A percentile compares a stretch with the other conserved stretches of the same genome.
phyloP scores from a whole-genome alignment of 2,888 invertebrate species.

The Teleogryllus oceanicus region DNA sequence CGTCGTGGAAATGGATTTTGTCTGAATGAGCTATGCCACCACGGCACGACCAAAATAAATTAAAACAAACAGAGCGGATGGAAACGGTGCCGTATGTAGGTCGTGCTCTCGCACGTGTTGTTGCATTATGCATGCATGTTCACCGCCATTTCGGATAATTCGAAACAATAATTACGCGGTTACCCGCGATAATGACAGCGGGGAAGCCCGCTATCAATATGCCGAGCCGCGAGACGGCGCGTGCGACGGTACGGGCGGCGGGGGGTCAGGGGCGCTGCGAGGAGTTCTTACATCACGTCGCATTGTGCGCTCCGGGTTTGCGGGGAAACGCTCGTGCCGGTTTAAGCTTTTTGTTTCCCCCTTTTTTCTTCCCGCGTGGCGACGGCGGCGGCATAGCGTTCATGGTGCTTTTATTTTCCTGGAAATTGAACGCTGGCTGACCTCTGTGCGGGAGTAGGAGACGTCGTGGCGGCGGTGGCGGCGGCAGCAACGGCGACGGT shows the following conservation, averaged over 20 bases:
- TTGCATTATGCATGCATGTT: constrained; percentile 18
- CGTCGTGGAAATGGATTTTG: background rate
- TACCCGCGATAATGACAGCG: background rate
- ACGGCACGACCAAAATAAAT: background rate
- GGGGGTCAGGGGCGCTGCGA: background rate
- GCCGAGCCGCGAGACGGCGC: background rate
- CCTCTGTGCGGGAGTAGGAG: too few relatives aligned
- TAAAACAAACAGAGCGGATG: background rate
- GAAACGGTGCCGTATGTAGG: background rate
- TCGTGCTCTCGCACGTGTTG: constrained; percentile 3
- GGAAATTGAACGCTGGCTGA: too few relatives aligned
- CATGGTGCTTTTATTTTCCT: too few relatives aligned
- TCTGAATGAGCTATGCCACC: background rate
- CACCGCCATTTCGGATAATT: constrained; percentile 18
- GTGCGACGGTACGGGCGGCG: background rate
- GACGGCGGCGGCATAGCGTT: too few relatives aligned
- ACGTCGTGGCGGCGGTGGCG: too few relatives aligned
- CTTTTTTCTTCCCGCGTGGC: too few relatives aligned
- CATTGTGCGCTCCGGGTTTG: too few relatives aligned
- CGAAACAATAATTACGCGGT: constrained; percentile 1
- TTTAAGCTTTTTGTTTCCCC: too few relatives aligned
- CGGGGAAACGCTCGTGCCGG: too few relatives aligned
- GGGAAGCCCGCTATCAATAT: background rate
- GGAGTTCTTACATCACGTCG: too few relatives aligned
- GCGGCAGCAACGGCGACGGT: too few relatives aligned